A percentile compares a stretch with the other conserved stretches of the same genome.
Evolutionary conservation across 2,888 invertebrate genomes (phyloP).

Genomic region (Craniophora ligustri): DNA sequence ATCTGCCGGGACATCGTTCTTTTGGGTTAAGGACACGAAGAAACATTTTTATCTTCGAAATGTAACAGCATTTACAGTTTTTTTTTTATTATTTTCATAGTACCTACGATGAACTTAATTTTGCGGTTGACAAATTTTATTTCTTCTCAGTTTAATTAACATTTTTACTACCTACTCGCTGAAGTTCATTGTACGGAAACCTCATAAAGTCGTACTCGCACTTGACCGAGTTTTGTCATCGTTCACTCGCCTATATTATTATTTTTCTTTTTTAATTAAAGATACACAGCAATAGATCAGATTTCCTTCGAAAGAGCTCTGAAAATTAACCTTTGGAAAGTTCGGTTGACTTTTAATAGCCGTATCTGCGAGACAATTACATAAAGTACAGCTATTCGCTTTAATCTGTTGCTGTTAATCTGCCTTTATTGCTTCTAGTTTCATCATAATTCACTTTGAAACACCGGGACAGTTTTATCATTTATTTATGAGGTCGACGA

Average conservation of each 20-base stretch:
- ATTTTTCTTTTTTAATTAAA: constrained; percentile 14
- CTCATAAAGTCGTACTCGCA: not conserved
- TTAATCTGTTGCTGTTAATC: constrained; percentile 61
- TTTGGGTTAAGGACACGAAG: not conserved
- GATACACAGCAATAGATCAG: constrained; percentile 25
- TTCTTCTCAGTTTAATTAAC: constrained; percentile 22
- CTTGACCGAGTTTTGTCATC: not conserved
- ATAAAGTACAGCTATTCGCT: constrained; percentile 53
- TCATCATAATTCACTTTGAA: constrained; percentile 55
- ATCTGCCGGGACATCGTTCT: too few relatives aligned
- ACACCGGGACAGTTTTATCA: constrained; percentile 47
- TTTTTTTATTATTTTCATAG: not conserved
- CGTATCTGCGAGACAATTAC: constrained; percentile 38
- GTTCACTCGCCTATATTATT: constrained; percentile 2
- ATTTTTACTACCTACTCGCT: constrained; percentile 5
- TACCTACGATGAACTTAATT: not conserved
- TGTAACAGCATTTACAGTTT: too few relatives aligned
- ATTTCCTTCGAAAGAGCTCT: constrained; percentile 33
- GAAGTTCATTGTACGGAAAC: not conserved
- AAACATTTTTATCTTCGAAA: too few relatives aligned
- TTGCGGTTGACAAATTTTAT: constrained; percentile 15
- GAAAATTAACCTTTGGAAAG: constrained; percentile 45
- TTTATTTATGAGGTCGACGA: constrained; percentile 28
- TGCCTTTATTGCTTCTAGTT: constrained; percentile 59
- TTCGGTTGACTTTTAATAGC: constrained; percentile 31